Evolutionary conservation across 2,797 vertebrate genomes (phyloP).

Genomic region (Enteromius viviparus): DNA sequence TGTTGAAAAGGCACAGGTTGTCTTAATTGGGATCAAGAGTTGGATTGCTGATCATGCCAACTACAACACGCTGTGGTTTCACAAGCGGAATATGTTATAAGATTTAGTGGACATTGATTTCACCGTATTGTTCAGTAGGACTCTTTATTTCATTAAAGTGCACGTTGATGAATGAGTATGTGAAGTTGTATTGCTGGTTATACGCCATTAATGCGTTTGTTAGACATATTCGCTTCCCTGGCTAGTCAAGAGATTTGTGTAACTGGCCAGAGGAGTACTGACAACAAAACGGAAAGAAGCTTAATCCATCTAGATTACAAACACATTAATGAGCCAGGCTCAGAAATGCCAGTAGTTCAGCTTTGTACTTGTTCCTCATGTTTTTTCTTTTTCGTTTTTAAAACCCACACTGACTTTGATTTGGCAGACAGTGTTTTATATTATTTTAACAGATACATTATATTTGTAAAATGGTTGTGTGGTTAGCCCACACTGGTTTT

Average conservation of each 20-base stretch:
- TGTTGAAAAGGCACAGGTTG: conserved; percentile 42
- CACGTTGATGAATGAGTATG: conserved; percentile 3
- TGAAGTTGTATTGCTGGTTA: neutral
- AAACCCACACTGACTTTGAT: neutral
- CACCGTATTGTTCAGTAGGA: neutral
- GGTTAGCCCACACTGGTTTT: neutral
- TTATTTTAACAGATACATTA: neutral
- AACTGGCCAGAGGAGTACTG: neutral
- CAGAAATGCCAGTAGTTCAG: neutral
- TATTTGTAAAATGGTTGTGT: neutral
- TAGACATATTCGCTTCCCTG: neutral
- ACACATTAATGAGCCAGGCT: neutral
- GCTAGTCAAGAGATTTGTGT: neutral
- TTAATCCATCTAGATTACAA: conserved; percentile 24
- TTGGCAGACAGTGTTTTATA: neutral
- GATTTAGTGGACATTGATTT: conserved; percentile 21
- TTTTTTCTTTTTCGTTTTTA: neutral
- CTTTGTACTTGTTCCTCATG: neutral
- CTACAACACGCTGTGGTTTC: conserved; percentile 3
- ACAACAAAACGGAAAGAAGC: neutral
- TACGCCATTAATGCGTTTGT: neutral
- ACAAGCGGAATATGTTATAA: neutral
- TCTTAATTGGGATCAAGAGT: conserved; percentile 52
- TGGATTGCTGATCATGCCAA: conserved; percentile 13
- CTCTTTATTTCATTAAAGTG: conserved; percentile 5